phyloP scores from a whole-genome alignment of 2,113 vertebrate genomes.

The Crotophaga sulcirostris region DNA sequence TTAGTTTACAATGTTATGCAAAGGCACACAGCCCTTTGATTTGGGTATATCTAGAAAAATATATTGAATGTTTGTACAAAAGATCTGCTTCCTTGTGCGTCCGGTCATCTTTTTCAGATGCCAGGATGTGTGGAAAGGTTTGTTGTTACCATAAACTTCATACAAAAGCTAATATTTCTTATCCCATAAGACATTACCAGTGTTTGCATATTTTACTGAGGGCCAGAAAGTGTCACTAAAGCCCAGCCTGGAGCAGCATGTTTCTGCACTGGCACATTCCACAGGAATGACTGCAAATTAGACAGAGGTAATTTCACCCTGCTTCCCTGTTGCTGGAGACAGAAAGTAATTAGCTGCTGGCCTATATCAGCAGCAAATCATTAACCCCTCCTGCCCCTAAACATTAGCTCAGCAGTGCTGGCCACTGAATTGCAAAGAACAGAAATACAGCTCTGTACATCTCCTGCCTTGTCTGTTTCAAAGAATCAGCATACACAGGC shows the following conservation, averaged over 20 bases:
- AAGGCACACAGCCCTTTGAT: neutral
- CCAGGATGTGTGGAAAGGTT: neutral
- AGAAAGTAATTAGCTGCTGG: slow-evolving; percentile 57
- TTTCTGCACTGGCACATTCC: neutral
- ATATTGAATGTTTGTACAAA: neutral
- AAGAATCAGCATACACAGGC: fast-evolving
- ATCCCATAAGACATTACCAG: neutral
- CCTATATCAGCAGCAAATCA: slow-evolving; percentile 44
- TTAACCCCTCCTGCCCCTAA: slow-evolving; percentile 52
- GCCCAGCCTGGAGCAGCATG: neutral
- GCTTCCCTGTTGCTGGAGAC: neutral
- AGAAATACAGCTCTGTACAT: neutral
- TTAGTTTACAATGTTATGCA: neutral
- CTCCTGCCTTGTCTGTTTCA: neutral
- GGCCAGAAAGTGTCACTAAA: neutral
- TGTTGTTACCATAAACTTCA: neutral
- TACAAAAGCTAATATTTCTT: neutral
- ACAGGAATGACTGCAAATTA: slow-evolving; percentile 18
- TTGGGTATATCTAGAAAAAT: neutral
- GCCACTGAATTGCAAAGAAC: slow-evolving; percentile 9
- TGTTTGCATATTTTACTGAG: neutral
- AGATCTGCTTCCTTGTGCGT: neutral
- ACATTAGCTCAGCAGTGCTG: slow-evolving; percentile 28
- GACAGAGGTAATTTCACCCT: slow-evolving; percentile 15
- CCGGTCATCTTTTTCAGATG: neutral